Percentiles rank a stretch among this genome's conserved stretches.
phyloP scores from a whole-genome alignment of 2,888 invertebrate species.

The Drosophila kuntzei region DNA sequence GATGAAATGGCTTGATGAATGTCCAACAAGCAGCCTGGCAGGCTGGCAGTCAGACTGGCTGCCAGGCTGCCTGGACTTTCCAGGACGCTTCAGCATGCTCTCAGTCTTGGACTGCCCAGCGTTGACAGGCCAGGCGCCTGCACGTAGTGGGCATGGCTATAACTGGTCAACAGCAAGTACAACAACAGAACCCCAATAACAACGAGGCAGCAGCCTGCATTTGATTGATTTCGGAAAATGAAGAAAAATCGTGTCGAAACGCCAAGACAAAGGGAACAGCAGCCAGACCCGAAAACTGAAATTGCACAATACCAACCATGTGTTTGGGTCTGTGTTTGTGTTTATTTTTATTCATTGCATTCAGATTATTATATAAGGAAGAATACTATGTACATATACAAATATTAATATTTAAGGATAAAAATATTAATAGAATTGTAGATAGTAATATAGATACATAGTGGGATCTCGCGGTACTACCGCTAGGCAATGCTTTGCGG shows the following conservation, averaged over 20 bases:
- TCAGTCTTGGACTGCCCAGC: conserved; percentile 20
- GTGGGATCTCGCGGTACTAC: too few species aligned
- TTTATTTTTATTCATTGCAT: too few species aligned
- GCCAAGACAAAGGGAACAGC: conserved; percentile 73
- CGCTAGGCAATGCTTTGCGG: too few species aligned
- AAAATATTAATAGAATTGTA: too few species aligned
- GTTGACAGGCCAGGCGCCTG: conserved; percentile 62
- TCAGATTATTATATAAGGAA: too few species aligned
- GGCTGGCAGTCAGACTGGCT: conserved; percentile 26
- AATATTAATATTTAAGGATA: too few species aligned
- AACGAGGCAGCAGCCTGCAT: conserved; percentile 61
- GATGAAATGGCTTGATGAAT: conserved; percentile 81
- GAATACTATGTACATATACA: too few species aligned
- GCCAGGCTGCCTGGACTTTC: conserved; percentile 3
- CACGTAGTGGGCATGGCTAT: conserved; percentile 37
- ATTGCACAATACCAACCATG: conserved; percentile 63
- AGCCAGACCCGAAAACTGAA: conserved; percentile 63
- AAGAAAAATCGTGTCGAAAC: conserved; percentile 81
- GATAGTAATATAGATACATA: too few species aligned
- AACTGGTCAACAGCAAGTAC: conserved; percentile 49
- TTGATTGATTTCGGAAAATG: conserved; percentile 79
- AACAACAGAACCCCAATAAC: conserved; percentile 33
- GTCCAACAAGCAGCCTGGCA: conserved; percentile 73
- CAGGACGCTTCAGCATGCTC: conserved; percentile 1
- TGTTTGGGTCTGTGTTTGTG: conserved; percentile 2